A percentile compares a stretch with the other conserved stretches of the same genome.
Conservation (phyloP, 2,113 vertebrate genomes). For the Cebus imitator region DNA sequence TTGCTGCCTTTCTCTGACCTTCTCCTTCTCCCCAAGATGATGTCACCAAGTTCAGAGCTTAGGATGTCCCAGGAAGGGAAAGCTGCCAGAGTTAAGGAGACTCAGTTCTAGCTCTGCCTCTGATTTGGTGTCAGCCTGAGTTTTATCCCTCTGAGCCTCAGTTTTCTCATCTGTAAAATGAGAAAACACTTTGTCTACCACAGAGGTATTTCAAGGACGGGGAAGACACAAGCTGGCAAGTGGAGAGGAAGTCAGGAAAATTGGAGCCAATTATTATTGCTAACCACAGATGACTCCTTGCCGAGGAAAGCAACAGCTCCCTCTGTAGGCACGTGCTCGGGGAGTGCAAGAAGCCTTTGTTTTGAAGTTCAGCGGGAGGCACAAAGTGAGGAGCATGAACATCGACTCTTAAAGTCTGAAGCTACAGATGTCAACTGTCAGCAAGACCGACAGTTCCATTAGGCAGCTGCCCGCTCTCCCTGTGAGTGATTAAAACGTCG, state of each 20-base stretch:
- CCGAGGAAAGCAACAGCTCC: fast-evolving
- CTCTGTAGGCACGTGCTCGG: not conserved
- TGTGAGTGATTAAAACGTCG: constrained; percentile 51
- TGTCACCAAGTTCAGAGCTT: not conserved
- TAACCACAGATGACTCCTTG: not conserved
- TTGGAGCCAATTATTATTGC: fast-evolving
- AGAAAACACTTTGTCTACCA: fast-evolving
- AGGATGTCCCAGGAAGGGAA: too few relatives aligned
- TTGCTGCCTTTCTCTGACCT: not conserved
- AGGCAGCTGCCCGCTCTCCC: constrained; percentile 41
- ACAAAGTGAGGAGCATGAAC: not conserved
- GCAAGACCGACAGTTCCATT: constrained; percentile 51
- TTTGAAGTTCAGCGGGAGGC: fast-evolving
- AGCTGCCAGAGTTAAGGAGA: not conserved
- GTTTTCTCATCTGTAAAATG: not conserved
- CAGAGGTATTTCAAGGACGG: fast-evolving
- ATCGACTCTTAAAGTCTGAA: not conserved
- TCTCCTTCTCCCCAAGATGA: not conserved
- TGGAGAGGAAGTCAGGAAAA: not conserved
- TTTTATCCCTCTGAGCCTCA: not conserved
- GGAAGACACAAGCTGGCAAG: fast-evolving
- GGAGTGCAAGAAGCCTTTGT: not conserved
- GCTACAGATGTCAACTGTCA: constrained; percentile 14
- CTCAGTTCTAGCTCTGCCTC: not conserved
- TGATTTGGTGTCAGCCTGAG: not conserved